Evolutionary conservation across 2,113 vertebrate genomes (phyloP), one percentile per base, ranked within the genome.

Genomic region (Himantopus leucocephalus): DNA sequence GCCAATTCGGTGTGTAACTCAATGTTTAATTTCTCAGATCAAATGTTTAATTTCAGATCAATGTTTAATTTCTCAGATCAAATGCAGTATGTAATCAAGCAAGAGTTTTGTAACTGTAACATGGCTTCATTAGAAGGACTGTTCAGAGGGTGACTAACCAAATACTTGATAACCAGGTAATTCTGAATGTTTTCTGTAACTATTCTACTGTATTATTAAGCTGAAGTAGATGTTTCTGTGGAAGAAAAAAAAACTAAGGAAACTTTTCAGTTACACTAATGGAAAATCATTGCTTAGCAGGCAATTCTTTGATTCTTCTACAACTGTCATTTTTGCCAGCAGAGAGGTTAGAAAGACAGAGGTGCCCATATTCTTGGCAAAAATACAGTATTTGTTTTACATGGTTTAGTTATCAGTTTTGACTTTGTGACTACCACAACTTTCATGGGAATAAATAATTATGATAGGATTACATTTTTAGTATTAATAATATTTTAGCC

Each of bases 301-400:
- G 41, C 41, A 62, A 58, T 24, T 15, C n/a, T 95, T 48, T 58
- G 50, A 18, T 35, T 32, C 30, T 56, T 47, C 68, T 32, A 5
- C 20, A 72, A 14, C 32, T 81, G n/a, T 60, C 14, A 9, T n/a
- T 90, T 83, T 53, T 47, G 34, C 22, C 34, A 85, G 41, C 27
- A 77, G 85, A 39, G 47, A 63, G 37, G 18, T 47, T 27, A 88
- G 45, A 34, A 35, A 48, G 26, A 19, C 41, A 82, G 55, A 78
- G 37, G 19, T 56, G 62, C 21, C 0, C 0, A 27, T 47, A 29
- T 4, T 64, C 47, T 73, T 47, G 39, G 58, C 48, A 76, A 59
- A 56, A 88, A 37, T 7, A 14, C 13, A 26, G 8, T 8, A 1
- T 29, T 66, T 48, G 9, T 66, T 56, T 50, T 41, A 0, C 0